Base-by-base conservation (phyloP, 2,888 invertebrate genomes). In the Alloscopus bannaensis region DNA sequence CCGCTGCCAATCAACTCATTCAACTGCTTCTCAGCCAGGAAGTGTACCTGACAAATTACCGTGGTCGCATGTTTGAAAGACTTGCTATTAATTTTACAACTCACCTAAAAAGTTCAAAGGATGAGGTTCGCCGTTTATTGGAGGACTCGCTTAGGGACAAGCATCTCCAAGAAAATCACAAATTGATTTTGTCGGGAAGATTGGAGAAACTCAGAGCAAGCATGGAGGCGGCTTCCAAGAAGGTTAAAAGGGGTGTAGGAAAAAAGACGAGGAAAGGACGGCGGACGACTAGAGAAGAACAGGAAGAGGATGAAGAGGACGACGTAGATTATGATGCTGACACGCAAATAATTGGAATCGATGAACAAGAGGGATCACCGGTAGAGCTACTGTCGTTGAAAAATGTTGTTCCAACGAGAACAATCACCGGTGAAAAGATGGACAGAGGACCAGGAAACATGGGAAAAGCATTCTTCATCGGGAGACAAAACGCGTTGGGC, bases 71-170 rank as follows among this genome's bases (percentile, higher is more conserved):
- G 92, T 92, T 90, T 87, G 91, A 91, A 28, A 90, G 93, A 83
- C 89, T 92, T 71, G 91, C 92, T 0, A 88, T 93, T 0, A 91
- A 93, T 84, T 87, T 91, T 26, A 91, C 92, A 68, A 90, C 92
- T 62, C 90, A 91, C 86, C 85, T 90, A 31, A 83, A 73, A 36
- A 40, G 24, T n/a, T 29, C 72, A 0, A 66, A 66, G 8, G 59
- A 55, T 6, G 88, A 89, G 78, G 66, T 80, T 18, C 64, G 55
- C 20, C 31, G 18, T 8, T 26, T 81, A 13, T 29, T 84, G 88
- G 55, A 86, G 69, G 68, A 85, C 22, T 89, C 87, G 1, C 81
- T 90, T 16, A 73, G 76, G 0, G 90, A 90, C 83, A 68, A 83
- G 0, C 79, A 83, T 68, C 88, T 90, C 2, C 86, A 87, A 73